Base-by-base conservation (phyloP, 2,888 invertebrate species). In the Mythimna impura region DNA sequence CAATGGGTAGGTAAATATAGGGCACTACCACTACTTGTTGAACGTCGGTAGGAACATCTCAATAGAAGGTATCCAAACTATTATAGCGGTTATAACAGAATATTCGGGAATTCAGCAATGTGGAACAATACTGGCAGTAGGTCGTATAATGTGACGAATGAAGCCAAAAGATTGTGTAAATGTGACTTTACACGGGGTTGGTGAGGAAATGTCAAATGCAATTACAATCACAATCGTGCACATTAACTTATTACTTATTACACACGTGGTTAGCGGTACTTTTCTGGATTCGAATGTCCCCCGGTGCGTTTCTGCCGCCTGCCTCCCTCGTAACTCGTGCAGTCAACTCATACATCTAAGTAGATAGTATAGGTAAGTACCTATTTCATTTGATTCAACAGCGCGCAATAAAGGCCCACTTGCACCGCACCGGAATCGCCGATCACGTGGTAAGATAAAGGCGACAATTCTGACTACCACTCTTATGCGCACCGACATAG, bases 381-480 rank as follows among this genome's bases (percentile, higher is more conserved):
- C 34, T 66, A 60, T 52, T 72, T 62, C 57, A 72, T 65, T 81
- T 63, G 50, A 66, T 73, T 81, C 58, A 73, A 70, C 36, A 36
- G 30, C 22, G 61, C 70, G 52, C 54, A 67, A 65, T 69, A 67
- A 77, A 79, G 65, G 71, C 68, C 67, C 68, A 76, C 77, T 79
- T 64, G 50, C 36, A 57, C 47, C 9, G 57, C 22, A 60, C 43
- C 12, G 60, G 67, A 83, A 77, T 73, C 66, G 64, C 30, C 60
- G 86, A 85, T 85, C 74, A 76, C 77, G 40, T 66, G 34, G 34
- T 36, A 14, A 67, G 80, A 84, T 86, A 78, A 76, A 66, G 50
- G 55, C 75, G 25, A 76, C 79, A 76, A 71, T 74, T 65, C 36
- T 55, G 57, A 57, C 47, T 67, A 67, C 73, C 76, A 69, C 68